A percentile compares a stretch with the other conserved stretches of the same genome.
These are phyloP conservation scores for Nymphicus hollandicus DNA, from an alignment of 2,113 vertebrate species.

Conservation along the genomic window DNA sequence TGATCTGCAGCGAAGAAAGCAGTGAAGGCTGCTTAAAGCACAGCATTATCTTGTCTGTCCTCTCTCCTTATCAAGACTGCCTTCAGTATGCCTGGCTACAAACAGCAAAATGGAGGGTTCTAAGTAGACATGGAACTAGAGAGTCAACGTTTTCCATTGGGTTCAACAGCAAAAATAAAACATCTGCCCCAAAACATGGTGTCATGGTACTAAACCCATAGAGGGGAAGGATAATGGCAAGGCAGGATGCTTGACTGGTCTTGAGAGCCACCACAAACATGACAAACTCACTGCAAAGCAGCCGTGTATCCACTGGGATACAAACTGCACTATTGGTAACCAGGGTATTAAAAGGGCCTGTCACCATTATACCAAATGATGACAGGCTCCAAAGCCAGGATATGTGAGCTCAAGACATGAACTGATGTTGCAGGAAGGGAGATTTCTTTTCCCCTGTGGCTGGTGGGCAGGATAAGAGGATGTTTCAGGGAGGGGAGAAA, in stretches of 20 bases:
- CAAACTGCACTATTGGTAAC: not conserved
- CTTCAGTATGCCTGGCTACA: not conserved
- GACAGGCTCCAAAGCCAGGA: not conserved
- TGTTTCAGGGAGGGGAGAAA: not conserved
- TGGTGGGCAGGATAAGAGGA: not conserved
- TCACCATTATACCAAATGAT: not conserved
- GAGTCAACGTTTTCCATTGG: not conserved
- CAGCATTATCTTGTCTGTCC: not conserved
- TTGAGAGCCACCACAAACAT: not conserved
- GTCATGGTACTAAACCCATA: not conserved
- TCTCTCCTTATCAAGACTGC: not conserved
- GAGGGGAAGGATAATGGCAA: not conserved
- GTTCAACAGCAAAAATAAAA: not conserved
- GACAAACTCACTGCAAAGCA: not conserved
- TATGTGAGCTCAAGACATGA: not conserved
- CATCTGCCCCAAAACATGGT: not conserved
- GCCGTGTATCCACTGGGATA: not conserved
- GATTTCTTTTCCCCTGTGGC: not conserved
- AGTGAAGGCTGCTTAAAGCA: not conserved
- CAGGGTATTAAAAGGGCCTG: not conserved
- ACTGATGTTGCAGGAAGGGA: not conserved
- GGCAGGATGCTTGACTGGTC: not conserved
- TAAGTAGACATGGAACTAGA: rapidly evolving
- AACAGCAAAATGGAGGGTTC: not conserved
- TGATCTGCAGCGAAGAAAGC: constrained; percentile 63